A percentile compares a stretch with the other conserved stretches of the same genome.
These are phyloP conservation scores for Andrena fulva DNA, from an alignment of 2,888 invertebrate species.

Conservation along the genomic window DNA sequence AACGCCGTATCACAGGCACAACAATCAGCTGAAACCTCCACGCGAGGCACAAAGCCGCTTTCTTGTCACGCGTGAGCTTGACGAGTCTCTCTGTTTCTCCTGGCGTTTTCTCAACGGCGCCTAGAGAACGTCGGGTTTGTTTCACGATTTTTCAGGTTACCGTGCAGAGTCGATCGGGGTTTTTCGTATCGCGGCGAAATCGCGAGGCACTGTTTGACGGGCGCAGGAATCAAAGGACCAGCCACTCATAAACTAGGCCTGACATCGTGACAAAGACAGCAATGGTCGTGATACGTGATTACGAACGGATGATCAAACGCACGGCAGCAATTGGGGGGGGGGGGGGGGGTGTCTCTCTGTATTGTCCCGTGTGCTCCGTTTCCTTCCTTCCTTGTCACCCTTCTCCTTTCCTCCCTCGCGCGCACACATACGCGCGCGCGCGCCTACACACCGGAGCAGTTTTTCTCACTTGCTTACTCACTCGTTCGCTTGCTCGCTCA, in stretches of 20 bases:
- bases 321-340: constrained; percentile 62
- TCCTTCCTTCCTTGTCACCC: constrained; percentile 15
- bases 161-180: constrained; percentile 43
- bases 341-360: too few relatives aligned
- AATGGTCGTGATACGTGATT: constrained; percentile 61
- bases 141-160: constrained; percentile 60
- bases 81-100: constrained; percentile 32
- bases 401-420: constrained; percentile 26
- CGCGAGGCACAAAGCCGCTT: constrained; percentile 35
- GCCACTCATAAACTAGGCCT: constrained; percentile 57
- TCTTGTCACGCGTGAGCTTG: constrained; percentile 37
- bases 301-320: constrained; percentile 59
- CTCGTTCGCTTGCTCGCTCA: constrained; percentile 23
- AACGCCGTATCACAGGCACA: constrained; percentile 54
- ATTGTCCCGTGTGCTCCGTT: constrained; percentile 56
- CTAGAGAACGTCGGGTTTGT: constrained; percentile 39
- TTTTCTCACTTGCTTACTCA: neutral
- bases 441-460: neutral
- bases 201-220: constrained; percentile 24
- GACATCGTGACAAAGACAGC: constrained; percentile 62
- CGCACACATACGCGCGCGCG: constrained; percentile 20
- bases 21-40: constrained; percentile 43
- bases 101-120: constrained; percentile 46
- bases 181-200: constrained; percentile 16
- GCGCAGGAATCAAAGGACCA: constrained; percentile 49